phyloP scores from a whole-genome alignment of 2,888 invertebrate genomes.

The Drosophila glabriapex region DNA sequence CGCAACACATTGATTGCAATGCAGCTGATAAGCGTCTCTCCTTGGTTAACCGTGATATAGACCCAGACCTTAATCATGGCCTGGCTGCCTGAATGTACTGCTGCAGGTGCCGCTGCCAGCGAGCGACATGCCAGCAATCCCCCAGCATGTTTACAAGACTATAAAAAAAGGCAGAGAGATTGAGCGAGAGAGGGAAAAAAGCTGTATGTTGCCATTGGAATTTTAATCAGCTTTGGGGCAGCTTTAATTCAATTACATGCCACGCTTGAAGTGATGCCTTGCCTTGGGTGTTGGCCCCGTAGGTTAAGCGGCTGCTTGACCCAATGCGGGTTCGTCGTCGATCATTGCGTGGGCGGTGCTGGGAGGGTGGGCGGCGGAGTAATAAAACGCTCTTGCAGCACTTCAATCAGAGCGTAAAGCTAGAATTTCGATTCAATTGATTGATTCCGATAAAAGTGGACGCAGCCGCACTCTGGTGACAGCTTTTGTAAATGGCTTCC shows the following conservation, averaged over 20 bases:
- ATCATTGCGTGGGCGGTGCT: slow-evolving; percentile 35
- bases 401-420: slow-evolving; percentile 75
- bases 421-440: slow-evolving; percentile 55
- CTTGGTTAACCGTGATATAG: slow-evolving; percentile 22
- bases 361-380: neutral
- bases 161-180: slow-evolving; percentile 9
- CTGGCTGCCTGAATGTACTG: slow-evolving; percentile 10
- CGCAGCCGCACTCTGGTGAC: slow-evolving; percentile 64
- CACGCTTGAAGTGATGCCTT: slow-evolving; percentile 66
- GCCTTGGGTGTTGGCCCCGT: slow-evolving; percentile 37
- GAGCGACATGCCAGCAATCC: slow-evolving; percentile 61
- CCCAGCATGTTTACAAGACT: slow-evolving; percentile 52
- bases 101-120: slow-evolving; percentile 65
- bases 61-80: slow-evolving; percentile 42
- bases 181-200: neutral
- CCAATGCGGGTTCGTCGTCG: slow-evolving; percentile 48
- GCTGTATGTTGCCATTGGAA: slow-evolving; percentile 56
- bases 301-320: slow-evolving; percentile 54
- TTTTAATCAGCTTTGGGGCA: slow-evolving; percentile 74
- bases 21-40: slow-evolving; percentile 67
- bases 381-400: slow-evolving; percentile 18
- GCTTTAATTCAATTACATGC: slow-evolving; percentile 78
- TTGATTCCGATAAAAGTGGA: slow-evolving; percentile 74
- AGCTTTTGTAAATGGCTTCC: slow-evolving; percentile 80
- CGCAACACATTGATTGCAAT: slow-evolving; percentile 68